These are phyloP conservation scores for Scaptomyza hsui DNA, from an alignment of 1,140 invertebrate genomes.

Conservation along the genomic window DNA sequence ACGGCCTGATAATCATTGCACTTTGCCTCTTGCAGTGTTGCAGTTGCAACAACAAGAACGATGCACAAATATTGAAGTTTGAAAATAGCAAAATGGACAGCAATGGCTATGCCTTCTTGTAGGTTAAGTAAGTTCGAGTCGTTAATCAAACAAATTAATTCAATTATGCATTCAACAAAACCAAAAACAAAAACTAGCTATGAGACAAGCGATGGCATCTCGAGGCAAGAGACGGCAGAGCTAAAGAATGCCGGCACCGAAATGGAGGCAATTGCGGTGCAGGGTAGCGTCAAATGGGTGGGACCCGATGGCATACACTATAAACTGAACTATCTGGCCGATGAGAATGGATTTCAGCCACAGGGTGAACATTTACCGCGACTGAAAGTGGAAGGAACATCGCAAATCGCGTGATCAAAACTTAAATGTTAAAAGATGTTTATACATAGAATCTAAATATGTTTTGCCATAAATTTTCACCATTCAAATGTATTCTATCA, in stretches of 20 bases:
- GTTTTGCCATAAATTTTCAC: constrained; percentile 45
- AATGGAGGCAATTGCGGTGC: constrained; percentile 85
- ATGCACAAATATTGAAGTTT: constrained; percentile 84
- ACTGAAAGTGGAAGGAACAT: constrained; percentile 88
- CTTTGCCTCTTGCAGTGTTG: constrained; percentile 16
- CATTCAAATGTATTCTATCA: constrained; percentile 58
- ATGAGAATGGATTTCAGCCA: constrained; percentile 90
- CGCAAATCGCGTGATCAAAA: not conserved
- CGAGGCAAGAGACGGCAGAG: constrained; percentile 86
- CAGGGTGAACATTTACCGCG: constrained; percentile 85
- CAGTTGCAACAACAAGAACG: constrained; percentile 14
- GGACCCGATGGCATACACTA: constrained; percentile 88
- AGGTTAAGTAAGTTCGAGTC: constrained; percentile 65
- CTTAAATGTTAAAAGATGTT: not conserved
- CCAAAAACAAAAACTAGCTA: constrained; percentile 84
- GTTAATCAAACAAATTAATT: not conserved
- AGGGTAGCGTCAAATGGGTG: constrained; percentile 88
- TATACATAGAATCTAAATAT: constrained; percentile 5
- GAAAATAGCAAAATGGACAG: constrained; percentile 82
- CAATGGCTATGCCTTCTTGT: constrained; percentile 84
- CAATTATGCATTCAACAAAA: not conserved
- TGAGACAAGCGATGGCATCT: constrained; percentile 89
- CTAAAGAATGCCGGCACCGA: constrained; percentile 85
- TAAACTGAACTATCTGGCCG: constrained; percentile 88
- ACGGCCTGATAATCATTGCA: constrained; percentile 12